A percentile compares a stretch with the other conserved stretches of the same genome.
Conservation (phyloP, 2,888 invertebrate species). For the Idaea biselata region DNA sequence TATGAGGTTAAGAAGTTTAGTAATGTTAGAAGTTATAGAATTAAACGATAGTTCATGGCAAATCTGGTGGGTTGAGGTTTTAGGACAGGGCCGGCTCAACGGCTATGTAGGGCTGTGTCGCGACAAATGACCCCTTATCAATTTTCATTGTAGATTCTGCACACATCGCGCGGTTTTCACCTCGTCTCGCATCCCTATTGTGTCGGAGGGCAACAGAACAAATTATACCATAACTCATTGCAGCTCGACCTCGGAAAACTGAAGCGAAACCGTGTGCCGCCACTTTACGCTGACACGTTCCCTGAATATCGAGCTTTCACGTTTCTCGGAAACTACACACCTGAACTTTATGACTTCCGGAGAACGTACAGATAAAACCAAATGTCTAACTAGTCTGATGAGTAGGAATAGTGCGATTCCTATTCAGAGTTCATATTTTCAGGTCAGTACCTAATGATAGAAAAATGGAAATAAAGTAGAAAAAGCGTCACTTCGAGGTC, state of each 20-base stretch:
- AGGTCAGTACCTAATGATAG: conserved; percentile 18
- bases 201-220: conserved; percentile 46
- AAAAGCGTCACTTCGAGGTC: conserved; percentile 6
- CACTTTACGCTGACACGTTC: conserved; percentile 15
- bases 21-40: conserved; percentile 15
- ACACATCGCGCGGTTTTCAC: conserved; percentile 45
- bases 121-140: conserved; percentile 47
- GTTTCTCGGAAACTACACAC: conserved; percentile 13
- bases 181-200: conserved; percentile 46
- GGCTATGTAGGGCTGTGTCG: conserved; percentile 13
- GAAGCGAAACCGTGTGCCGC: conserved; percentile 27
- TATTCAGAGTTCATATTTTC: conserved; percentile 4
- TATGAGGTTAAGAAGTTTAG: conserved; percentile 5
- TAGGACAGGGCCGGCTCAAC: conserved; percentile 1
- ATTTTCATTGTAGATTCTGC: conserved; percentile 45
- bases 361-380: neutral
- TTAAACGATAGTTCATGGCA: neutral
- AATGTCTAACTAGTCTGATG: conserved; percentile 1
- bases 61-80: neutral
- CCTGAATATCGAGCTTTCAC: conserved; percentile 18
- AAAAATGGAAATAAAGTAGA: conserved; percentile 21
- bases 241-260: conserved; percentile 38
- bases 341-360: conserved; percentile 9
- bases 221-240: conserved; percentile 59
- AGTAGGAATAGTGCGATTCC: no score